Percentiles rank a stretch among this genome's conserved stretches.
Conservation (phyloP, 2,113 vertebrate species). For the Corythoichthys haematopterus region DNA sequence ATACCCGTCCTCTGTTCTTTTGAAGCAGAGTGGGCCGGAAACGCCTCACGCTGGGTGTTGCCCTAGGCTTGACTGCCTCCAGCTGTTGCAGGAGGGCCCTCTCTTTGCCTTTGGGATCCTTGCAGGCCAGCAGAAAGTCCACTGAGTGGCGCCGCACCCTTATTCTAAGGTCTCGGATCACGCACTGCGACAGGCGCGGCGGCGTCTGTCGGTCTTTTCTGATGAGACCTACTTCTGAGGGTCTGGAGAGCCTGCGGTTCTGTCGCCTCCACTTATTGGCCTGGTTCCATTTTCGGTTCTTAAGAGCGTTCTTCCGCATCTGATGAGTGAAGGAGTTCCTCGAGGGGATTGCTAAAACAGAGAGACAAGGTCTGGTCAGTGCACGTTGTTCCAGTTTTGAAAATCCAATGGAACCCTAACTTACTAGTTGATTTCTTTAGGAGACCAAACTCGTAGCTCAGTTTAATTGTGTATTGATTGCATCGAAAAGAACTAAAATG, state of each 20-base stretch:
- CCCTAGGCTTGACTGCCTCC: conserved; percentile 46
- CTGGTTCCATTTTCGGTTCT: conserved; percentile 61
- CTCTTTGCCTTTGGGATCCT: conserved; percentile 64
- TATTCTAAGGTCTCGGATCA: conserved; percentile 60
- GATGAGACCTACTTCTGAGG: conserved; percentile 17
- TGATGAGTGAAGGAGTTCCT: conserved; percentile 72
- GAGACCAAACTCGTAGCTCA: not conserved
- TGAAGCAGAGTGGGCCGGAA: conserved; percentile 32
- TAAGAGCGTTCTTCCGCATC: conserved; percentile 70
- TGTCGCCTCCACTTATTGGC: conserved; percentile 63
- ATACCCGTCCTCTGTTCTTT: conserved; percentile 1
- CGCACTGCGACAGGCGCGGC: conserved; percentile 43
- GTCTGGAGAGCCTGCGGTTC: conserved; percentile 55
- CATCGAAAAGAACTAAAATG: not conserved
- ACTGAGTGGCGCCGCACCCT: conserved; percentile 64
- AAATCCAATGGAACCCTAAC: not conserved
- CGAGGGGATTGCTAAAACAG: conserved; percentile 65
- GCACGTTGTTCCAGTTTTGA: not conserved
- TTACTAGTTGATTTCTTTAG: not conserved
- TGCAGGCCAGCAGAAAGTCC: conserved; percentile 66
- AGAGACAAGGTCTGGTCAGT: conserved; percentile 18
- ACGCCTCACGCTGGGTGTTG: conserved; percentile 42
- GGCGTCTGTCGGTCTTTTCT: conserved; percentile 21
- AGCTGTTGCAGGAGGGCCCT: conserved; percentile 55
- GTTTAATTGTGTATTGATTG: not conserved